These are phyloP conservation scores for Cylas formicarius DNA, from an alignment of 1,140 invertebrate species.

Conservation along the genomic window DNA sequence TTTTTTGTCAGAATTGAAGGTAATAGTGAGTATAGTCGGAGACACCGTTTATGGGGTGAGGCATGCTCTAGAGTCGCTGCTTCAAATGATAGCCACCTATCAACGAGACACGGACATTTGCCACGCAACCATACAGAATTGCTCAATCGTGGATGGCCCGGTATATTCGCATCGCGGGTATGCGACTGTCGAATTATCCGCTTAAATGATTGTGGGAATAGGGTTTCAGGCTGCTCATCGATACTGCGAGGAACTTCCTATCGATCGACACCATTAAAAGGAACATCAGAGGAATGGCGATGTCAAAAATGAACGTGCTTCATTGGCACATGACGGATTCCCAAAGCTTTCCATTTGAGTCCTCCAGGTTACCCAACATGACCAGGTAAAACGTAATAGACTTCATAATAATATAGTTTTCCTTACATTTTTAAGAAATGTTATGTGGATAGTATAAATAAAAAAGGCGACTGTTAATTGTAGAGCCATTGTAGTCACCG, in stretches of 20 bases:
- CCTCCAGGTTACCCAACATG: slow-evolving; percentile 64
- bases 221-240: slow-evolving; percentile 50
- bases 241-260: slow-evolving; percentile 71
- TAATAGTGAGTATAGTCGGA: slow-evolving; percentile 54
- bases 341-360: slow-evolving; percentile 77
- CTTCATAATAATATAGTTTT: slow-evolving; percentile 7
- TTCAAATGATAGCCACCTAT: slow-evolving; percentile 54
- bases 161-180: slow-evolving; percentile 59
- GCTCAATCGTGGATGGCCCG: slow-evolving; percentile 59
- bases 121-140: slow-evolving; percentile 42
- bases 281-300: slow-evolving; percentile 72
- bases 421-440: slow-evolving; percentile 2
- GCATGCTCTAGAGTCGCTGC: slow-evolving; percentile 68
- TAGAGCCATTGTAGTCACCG: too few species aligned
- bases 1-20: too few species aligned
- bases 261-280: slow-evolving; percentile 55
- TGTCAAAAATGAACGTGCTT: slow-evolving; percentile 75
- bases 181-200: neutral
- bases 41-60: slow-evolving; percentile 65
- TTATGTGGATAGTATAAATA: neutral
- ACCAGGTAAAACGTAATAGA: too few species aligned
- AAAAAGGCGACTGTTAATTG: too few species aligned
- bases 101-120: slow-evolving; percentile 28
- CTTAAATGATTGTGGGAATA: neutral
- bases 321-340: slow-evolving; percentile 83